Base-by-base conservation (phyloP, 2,113 vertebrate genomes). In the Panurus biarmicus region DNA sequence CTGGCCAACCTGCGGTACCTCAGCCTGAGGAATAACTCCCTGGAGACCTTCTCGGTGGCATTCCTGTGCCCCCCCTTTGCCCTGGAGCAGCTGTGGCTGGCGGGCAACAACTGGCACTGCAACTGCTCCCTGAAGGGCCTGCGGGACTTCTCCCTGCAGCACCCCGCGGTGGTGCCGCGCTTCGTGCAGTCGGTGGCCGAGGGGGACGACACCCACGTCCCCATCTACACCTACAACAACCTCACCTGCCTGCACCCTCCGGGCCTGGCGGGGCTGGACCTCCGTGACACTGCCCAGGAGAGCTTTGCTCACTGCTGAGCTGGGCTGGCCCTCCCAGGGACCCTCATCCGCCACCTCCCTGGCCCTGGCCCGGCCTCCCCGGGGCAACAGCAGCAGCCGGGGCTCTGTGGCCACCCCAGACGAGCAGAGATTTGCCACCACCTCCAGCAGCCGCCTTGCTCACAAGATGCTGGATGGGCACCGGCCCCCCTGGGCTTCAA, bases 71-170 rank as follows among this genome's bases (percentile, higher is more conserved):
- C 97, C 10, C 96, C 98, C 4, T 97, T 97, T 0, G 24, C 81
- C 23, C 97, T 99, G 87, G 98, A 99, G 89, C 99, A 98, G 95
- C 98, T 99, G 38, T 98, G 99, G 98, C 97, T 99, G 5, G 98
- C 98, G 48, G 98, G 98, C 20, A 99, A 99, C 97, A 96, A 94
- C 26, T 99, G 99, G 99, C 98, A 97, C 78, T 99, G 99, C 69
- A 94, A 98, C 95, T 99, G 99, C 78, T 96, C 96, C 7, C 95
- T 98, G 44, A 97, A 97, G 90, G 96, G 97, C 5, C 98, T 99
- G 64, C 76, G 98, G 89, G 98, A 98, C 77, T 98, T 99, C 62
- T 98, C 98, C 53, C 83, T 98, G 91, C 97, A 93, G 79, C 98
- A 98, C 48, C 98, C 98, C 0, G 48, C 72, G 0, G 96, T 98